Evolutionary conservation across 2,113 vertebrate species (phyloP).

Genomic region (Rhipidura dahli): DNA sequence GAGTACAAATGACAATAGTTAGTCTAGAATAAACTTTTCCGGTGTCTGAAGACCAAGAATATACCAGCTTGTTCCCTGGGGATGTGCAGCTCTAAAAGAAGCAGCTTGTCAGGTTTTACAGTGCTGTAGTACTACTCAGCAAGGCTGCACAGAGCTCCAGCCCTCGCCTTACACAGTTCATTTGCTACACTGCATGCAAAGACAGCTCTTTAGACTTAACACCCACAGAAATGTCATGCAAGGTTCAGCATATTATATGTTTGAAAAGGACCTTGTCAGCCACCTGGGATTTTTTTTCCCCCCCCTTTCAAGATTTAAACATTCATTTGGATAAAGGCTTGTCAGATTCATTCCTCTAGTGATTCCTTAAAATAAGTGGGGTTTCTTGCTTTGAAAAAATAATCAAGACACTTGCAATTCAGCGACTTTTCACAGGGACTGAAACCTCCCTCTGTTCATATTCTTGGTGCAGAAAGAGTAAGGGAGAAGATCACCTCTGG

Average conservation of each 20-base stretch:
- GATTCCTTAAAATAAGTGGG: not conserved
- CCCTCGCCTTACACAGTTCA: not conserved
- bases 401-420: not conserved
- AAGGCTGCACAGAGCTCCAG: not conserved
- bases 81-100: not conserved
- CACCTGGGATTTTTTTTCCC: not conserved
- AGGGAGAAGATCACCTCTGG: not conserved
- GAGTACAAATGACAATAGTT: not conserved
- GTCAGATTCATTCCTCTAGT: not conserved
- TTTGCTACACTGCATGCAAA: not conserved
- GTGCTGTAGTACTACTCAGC: not conserved
- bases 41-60: not conserved
- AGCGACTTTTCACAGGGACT: not conserved
- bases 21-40: not conserved
- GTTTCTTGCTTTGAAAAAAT: not conserved
- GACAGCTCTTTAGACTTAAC: slow-evolving; percentile 7
- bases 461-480: not conserved
- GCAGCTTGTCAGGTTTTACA: not conserved
- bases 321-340: slow-evolving; percentile 3
- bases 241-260: not conserved
- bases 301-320: not conserved
- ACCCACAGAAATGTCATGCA: not conserved
- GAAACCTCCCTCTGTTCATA: not conserved
- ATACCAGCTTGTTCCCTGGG: not conserved
- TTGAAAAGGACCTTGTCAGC: slow-evolving; percentile 43